These are phyloP conservation scores for Perca schrenkii DNA, from an alignment of 2,113 vertebrate genomes.

Conservation along the genomic window DNA sequence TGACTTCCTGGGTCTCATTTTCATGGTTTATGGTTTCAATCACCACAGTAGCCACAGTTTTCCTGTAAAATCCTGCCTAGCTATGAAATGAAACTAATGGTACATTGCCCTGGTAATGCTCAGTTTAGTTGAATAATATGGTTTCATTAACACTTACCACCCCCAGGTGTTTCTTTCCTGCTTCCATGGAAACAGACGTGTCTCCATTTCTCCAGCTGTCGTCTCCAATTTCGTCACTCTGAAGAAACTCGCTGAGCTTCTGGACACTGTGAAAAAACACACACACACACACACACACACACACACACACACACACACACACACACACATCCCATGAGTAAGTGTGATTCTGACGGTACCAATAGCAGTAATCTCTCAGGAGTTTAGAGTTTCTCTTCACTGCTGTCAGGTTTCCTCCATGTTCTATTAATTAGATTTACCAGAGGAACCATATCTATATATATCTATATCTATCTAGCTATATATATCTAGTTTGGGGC, in stretches of 20 bases:
- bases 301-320: conserved; percentile 27
- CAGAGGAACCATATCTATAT: neutral
- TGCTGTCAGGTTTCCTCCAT: conserved; percentile 42
- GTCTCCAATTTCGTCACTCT: conserved; percentile 97
- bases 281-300: conserved; percentile 29
- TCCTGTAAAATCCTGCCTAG: neutral
- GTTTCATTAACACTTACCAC: conserved; percentile 83
- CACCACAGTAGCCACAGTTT: no score
- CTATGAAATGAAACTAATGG: neutral
- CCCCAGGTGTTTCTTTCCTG: conserved; percentile 90
- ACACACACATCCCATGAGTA: conserved; percentile 18
- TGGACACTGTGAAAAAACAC: conserved; percentile 87
- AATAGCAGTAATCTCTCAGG: conserved; percentile 45
- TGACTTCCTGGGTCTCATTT: no score
- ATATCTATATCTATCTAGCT: neutral
- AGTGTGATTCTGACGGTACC: conserved; percentile 16
- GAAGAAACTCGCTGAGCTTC: conserved; percentile 95
- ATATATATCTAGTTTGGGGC: neutral
- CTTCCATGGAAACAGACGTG: conserved; percentile 85
- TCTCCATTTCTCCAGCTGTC: conserved; percentile 94
- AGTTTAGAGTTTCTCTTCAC: conserved; percentile 58
- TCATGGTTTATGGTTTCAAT: no score
- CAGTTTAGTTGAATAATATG: neutral
- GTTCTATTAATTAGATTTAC: conserved; percentile 53
- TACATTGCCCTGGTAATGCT: neutral